These are phyloP conservation scores for Pyrochroa serraticornis DNA, from an alignment of 2,888 invertebrate genomes.

Conservation along the genomic window DNA sequence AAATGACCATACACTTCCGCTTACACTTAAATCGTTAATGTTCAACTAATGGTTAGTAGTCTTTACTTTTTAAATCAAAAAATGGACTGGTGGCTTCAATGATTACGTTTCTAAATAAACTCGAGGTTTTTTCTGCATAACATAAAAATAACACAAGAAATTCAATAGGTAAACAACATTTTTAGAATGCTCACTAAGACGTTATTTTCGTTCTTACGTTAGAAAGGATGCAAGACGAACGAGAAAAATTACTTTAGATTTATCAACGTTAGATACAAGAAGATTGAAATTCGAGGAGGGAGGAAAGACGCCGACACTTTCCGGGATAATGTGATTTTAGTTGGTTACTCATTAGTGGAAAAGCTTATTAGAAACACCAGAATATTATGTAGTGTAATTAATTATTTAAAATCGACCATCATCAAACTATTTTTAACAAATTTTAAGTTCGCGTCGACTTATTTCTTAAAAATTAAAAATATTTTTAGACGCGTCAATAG, in stretches of 20 bases:
- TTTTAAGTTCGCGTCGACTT: neutral
- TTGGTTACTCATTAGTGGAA: constrained; percentile 54
- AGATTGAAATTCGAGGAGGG: constrained; percentile 56
- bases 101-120: too few relatives aligned
- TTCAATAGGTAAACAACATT: too few relatives aligned
- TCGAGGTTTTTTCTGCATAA: too few relatives aligned
- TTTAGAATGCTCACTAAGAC: constrained; percentile 26
- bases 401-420: constrained; percentile 6
- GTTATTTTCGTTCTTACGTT: constrained; percentile 55
- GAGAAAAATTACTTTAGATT: constrained; percentile 64
- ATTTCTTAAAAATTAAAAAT: neutral
- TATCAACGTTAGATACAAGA: constrained; percentile 59
- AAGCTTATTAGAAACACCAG: constrained; percentile 37
- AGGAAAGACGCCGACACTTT: constrained; percentile 43
- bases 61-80: too few relatives aligned
- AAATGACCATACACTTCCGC: too few relatives aligned
- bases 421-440: neutral
- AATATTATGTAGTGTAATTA: constrained; percentile 19
- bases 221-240: constrained; percentile 55
- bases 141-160: too few relatives aligned
- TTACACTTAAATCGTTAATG: too few relatives aligned
- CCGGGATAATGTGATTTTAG: constrained; percentile 57
- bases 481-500: neutral
- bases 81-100: too few relatives aligned
- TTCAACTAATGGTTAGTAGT: too few relatives aligned